These are phyloP conservation scores for Troides helena DNA, from an alignment of 2,888 invertebrate genomes.

Conservation along the genomic window DNA sequence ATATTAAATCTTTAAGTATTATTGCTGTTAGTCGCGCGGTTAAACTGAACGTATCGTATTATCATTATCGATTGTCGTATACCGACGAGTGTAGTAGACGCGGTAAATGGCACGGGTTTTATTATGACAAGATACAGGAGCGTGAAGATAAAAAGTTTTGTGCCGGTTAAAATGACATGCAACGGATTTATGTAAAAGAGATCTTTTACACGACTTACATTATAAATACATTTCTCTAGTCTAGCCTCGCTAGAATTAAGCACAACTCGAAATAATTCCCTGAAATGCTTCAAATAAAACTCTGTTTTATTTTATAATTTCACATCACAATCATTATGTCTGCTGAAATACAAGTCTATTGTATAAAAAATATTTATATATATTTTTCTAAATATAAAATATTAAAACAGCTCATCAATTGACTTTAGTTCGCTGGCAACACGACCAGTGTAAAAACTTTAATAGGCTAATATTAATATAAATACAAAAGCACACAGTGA, in stretches of 20 bases:
- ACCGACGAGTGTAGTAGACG: slow-evolving; percentile 67
- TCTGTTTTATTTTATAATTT: slow-evolving; percentile 68
- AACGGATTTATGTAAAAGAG: slow-evolving; percentile 48
- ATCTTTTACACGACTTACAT: slow-evolving; percentile 55
- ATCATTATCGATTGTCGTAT: slow-evolving; percentile 55
- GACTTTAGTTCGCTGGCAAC: slow-evolving; percentile 61
- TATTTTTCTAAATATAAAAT: slow-evolving; percentile 49
- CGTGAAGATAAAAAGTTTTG: slow-evolving; percentile 48
- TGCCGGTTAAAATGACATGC: slow-evolving; percentile 49
- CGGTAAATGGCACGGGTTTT: slow-evolving; percentile 73
- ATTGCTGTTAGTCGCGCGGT: slow-evolving; percentile 75
- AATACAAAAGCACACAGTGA: slow-evolving; percentile 72
- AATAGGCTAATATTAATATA: slow-evolving; percentile 56
- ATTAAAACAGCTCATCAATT: slow-evolving; percentile 66
- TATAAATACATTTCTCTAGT: slow-evolving; percentile 57
- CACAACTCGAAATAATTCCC: slow-evolving; percentile 72
- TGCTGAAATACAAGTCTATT: slow-evolving; percentile 64
- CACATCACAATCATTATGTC: slow-evolving; percentile 74
- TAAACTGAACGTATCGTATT: slow-evolving; percentile 63
- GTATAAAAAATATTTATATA: slow-evolving; percentile 60
- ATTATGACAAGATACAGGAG: slow-evolving; percentile 74
- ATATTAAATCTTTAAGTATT: slow-evolving; percentile 74
- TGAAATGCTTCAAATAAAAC: slow-evolving; percentile 79
- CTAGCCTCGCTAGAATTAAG: slow-evolving; percentile 74
- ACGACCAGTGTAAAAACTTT: slow-evolving; percentile 40